Percentiles rank a stretch among this genome's conserved stretches.
phyloP scores from a whole-genome alignment of 2,113 vertebrate species.

The Atherinomorus stipes region DNA sequence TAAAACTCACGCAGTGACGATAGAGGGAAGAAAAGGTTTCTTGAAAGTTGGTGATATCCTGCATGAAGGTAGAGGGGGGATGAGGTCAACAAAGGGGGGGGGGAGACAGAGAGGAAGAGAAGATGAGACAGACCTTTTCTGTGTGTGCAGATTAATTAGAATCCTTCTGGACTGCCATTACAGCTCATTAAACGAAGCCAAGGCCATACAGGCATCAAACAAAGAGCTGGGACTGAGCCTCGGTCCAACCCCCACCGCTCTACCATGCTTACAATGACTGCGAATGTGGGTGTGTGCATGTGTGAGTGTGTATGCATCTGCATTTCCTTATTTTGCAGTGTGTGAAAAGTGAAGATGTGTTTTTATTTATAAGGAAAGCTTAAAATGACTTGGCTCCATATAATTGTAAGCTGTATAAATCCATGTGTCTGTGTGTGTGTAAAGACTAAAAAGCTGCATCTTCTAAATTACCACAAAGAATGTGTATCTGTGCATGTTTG shows the following conservation, averaged over 20 bases:
- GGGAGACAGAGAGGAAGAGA: slow-evolving; percentile 15
- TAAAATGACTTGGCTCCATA: neutral
- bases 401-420: neutral
- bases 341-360: slow-evolving; percentile 4
- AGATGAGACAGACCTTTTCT: slow-evolving; percentile 70
- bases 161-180: slow-evolving; percentile 82
- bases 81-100: slow-evolving; percentile 28
- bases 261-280: slow-evolving; percentile 13
- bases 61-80: slow-evolving; percentile 8
- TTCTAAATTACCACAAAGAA: neutral
- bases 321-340: neutral
- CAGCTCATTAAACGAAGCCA: slow-evolving; percentile 81
- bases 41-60: slow-evolving; percentile 2
- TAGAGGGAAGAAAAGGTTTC: slow-evolving; percentile 8
- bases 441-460: neutral
- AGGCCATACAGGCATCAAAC: slow-evolving; percentile 81
- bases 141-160: slow-evolving; percentile 81
- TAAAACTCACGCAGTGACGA: slow-evolving; percentile 59
- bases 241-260: slow-evolving; percentile 46
- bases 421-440: slow-evolving; percentile 3
- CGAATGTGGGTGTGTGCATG: neutral
- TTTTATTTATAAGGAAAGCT: neutral
- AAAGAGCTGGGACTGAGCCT: slow-evolving; percentile 71
- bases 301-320: neutral
- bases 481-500: slow-evolving; percentile 9